phyloP scores from a whole-genome alignment of 2,113 vertebrate species.

The Nyctibius bracteatus region DNA sequence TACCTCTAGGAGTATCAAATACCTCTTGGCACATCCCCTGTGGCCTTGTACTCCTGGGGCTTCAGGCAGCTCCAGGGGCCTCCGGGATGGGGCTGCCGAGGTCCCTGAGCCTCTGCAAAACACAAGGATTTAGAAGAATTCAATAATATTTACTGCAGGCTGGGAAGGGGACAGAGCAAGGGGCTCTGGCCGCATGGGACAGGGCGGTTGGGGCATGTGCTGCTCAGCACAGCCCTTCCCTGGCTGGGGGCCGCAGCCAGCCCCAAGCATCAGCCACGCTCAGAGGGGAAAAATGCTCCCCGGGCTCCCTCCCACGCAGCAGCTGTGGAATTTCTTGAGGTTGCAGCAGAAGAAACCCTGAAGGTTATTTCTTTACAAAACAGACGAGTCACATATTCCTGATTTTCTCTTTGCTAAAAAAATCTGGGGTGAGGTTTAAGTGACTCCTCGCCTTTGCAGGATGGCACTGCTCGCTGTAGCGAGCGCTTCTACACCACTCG shows the following conservation, averaged over 20 bases:
- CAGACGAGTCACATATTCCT: neutral
- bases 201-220: neutral
- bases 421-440: neutral
- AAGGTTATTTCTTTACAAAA: neutral
- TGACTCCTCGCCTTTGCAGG: neutral
- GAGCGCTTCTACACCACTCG: neutral
- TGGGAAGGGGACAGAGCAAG: neutral
- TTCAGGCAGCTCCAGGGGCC: neutral
- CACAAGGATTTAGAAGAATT: neutral
- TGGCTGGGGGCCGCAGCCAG: neutral
- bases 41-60: neutral
- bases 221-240: neutral
- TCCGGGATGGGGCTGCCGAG: neutral
- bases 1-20: neutral
- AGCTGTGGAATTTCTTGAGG: constrained; percentile 53
- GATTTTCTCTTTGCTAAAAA: neutral
- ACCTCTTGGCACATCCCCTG: neutral
- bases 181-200: neutral
- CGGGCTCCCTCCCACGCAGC: neutral
- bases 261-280: neutral
- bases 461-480: rapidly evolving
- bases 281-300: neutral
- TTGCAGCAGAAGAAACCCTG: constrained; percentile 27
- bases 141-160: rapidly evolving
- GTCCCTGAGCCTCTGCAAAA: neutral